Percentiles rank a stretch among this genome's conserved stretches.
Evolutionary conservation across 2,888 invertebrate genomes (phyloP).

Genomic region (Trypoxylon attenuatum): DNA sequence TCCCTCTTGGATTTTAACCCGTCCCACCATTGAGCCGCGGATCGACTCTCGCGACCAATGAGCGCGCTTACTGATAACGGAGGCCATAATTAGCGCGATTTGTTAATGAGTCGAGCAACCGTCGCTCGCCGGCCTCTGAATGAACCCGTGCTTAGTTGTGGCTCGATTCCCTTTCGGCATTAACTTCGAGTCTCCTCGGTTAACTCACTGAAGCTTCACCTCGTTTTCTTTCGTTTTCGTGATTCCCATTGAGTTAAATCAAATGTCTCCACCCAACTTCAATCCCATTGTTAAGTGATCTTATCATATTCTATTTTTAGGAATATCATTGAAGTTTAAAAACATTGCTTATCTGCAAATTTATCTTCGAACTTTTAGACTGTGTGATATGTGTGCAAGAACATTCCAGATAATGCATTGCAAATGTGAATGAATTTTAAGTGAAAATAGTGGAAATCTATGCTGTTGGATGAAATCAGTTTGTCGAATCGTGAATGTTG

Average conservation of each 20-base stretch:
- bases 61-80: slow-evolving; percentile 61
- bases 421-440: not conserved
- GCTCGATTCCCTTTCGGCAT: slow-evolving; percentile 32
- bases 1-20: slow-evolving; percentile 57
- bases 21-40: slow-evolving; percentile 56
- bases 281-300: too few relatives aligned
- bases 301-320: too few relatives aligned
- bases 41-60: slow-evolving; percentile 61
- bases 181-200: too few relatives aligned
- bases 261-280: too few relatives aligned
- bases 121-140: slow-evolving; percentile 56
- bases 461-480: not conserved
- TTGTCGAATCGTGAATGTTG: too few relatives aligned
- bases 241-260: too few relatives aligned
- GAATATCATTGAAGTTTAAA: too few relatives aligned
- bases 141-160: slow-evolving; percentile 39
- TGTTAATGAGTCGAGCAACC: slow-evolving; percentile 64
- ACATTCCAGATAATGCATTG: not conserved
- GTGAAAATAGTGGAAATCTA: not conserved
- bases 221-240: too few relatives aligned
- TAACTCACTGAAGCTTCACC: too few relatives aligned
- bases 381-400: too few relatives aligned
- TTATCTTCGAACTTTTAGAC: too few relatives aligned
- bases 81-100: slow-evolving; percentile 70
- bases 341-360: too few relatives aligned